Evolutionary conservation across 2,888 invertebrate genomes (phyloP).

Genomic region (Diachrysia chrysitis): DNA sequence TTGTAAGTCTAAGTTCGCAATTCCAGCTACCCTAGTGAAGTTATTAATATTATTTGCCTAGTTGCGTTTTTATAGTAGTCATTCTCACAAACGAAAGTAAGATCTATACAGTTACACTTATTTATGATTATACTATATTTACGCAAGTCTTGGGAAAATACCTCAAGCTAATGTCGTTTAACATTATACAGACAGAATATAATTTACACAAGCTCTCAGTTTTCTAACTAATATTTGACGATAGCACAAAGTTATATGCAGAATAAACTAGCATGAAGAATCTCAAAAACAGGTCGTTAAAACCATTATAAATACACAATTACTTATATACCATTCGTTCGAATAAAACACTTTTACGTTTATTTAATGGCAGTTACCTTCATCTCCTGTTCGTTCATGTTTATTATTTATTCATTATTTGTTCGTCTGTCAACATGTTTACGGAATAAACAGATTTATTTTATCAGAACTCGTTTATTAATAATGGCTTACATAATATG

Average conservation of each 20-base stretch:
- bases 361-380: constrained; percentile 43
- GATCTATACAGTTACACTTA: too few species aligned
- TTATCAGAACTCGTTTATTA: constrained; percentile 34
- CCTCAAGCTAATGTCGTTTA: too few species aligned
- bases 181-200: background rate
- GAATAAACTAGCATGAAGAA: too few species aligned
- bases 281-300: background rate
- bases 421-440: constrained; percentile 44
- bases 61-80: too few species aligned
- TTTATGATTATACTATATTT: too few species aligned
- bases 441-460: constrained; percentile 51
- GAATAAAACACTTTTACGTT: constrained; percentile 33
- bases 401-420: constrained; percentile 44
- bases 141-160: too few species aligned
- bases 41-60: too few species aligned
- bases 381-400: constrained; percentile 11
- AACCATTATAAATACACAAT: background rate
- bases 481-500: constrained; percentile 20
- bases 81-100: too few species aligned
- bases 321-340: constrained; percentile 41
- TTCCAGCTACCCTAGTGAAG: background rate
- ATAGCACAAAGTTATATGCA: too few species aligned
- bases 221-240: too few species aligned
- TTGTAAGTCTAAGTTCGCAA: background rate
- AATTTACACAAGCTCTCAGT: background rate